A percentile compares a stretch with the other conserved stretches of the same genome.
Evolutionary conservation across 2,888 invertebrate species (phyloP).

Genomic region (Flexamia atlantica): DNA sequence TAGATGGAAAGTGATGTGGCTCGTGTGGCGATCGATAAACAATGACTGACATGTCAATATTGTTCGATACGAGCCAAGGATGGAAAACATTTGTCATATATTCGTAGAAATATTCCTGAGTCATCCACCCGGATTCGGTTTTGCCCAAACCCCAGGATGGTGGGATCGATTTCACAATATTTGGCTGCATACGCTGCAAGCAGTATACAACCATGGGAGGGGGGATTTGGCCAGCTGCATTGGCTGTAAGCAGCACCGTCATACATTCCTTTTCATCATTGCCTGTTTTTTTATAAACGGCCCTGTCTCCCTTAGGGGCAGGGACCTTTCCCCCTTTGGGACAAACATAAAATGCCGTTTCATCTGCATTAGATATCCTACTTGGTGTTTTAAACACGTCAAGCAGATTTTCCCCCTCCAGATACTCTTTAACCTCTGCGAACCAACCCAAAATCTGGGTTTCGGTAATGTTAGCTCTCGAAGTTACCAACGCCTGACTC

Average conservation of each 20-base stretch:
- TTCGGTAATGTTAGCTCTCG: constrained; percentile 63
- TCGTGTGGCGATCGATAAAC: neutral
- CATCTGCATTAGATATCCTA: neutral
- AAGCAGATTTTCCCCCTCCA: constrained; percentile 60
- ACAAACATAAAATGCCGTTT: neutral
- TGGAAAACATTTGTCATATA: too few species aligned
- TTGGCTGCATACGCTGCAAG: constrained; percentile 64
- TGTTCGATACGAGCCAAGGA: too few species aligned
- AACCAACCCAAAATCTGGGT: constrained; percentile 39
- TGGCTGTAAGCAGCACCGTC: constrained; percentile 70
- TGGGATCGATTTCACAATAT: constrained; percentile 63
- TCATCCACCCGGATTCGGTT: too few species aligned
- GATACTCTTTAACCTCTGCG: constrained; percentile 59
- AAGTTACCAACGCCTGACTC: constrained; percentile 64
- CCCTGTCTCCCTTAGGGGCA: constrained; percentile 69
- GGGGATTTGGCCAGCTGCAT: constrained; percentile 65
- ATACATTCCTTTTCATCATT: constrained; percentile 66
- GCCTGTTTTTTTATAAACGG: constrained; percentile 68
- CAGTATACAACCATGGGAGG: neutral
- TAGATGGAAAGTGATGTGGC: neutral
- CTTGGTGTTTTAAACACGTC: constrained; percentile 16
- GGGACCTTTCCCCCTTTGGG: constrained; percentile 58
- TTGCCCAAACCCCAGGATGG: too few species aligned
- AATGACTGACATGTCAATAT: too few species aligned
- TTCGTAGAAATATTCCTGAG: too few species aligned